Percentiles rank a stretch among this genome's conserved stretches.
Evolutionary conservation across 1,140 invertebrate genomes (phyloP).

Genomic region (Nymphalis io): DNA sequence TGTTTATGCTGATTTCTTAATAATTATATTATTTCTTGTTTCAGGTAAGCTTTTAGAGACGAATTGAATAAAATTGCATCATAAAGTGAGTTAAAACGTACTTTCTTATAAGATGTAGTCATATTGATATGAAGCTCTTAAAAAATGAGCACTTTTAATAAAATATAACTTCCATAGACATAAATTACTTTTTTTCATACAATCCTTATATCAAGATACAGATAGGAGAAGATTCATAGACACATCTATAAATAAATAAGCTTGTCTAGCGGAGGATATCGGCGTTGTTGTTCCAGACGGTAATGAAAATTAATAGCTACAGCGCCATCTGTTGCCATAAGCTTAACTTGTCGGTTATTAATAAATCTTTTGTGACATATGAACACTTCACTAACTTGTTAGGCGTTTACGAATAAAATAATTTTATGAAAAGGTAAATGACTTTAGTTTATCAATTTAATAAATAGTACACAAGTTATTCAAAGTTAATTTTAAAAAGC

Average conservation of each 20-base stretch:
- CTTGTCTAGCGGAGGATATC: conserved; percentile 39
- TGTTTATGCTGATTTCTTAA: conserved; percentile 9
- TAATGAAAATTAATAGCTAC: conserved; percentile 50
- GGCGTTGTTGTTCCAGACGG: conserved; percentile 40
- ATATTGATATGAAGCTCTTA: too few relatives aligned
- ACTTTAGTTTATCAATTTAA: not conserved
- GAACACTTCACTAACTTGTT: conserved; percentile 11
- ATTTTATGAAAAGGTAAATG: not conserved
- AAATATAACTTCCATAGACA: not conserved
- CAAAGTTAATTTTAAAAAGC: too few relatives aligned
- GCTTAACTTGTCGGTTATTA: conserved; percentile 39
- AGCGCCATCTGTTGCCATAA: conserved; percentile 41
- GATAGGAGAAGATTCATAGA: conserved; percentile 27
- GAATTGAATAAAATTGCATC: not conserved
- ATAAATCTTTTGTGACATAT: conserved; percentile 34
- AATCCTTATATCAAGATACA: conserved; percentile 18
- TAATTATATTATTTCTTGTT: conserved; percentile 30
- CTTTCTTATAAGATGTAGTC: too few relatives aligned
- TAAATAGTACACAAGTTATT: too few relatives aligned
- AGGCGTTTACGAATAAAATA: not conserved
- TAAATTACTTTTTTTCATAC: not conserved
- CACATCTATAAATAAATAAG: conserved; percentile 28
- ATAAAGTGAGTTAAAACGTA: too few relatives aligned
- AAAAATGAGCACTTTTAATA: not conserved
- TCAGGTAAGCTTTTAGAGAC: conserved; percentile 49